Base-by-base conservation (phyloP, 2,113 vertebrate species). In the Rhadina sibilatrix region DNA sequence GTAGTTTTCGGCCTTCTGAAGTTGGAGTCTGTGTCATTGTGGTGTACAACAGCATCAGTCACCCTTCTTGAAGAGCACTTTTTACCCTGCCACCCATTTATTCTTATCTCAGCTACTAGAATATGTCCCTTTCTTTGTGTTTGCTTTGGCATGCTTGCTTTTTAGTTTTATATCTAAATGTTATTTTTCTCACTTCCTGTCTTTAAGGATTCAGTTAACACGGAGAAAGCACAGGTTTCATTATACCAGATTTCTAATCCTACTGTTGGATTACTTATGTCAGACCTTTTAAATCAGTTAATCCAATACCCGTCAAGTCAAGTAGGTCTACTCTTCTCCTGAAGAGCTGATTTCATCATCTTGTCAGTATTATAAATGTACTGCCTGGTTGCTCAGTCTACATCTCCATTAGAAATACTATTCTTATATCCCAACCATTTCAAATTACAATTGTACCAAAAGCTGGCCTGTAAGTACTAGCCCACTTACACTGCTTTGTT, bases 281-380 rank as follows among this genome's bases (percentile, higher is more conserved):
- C 70, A 96, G 53, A 94, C 7, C 35, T 68, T 95, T 87, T 63
- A 88, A 97, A 95, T 52, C 70, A 92, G 59, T 86, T 95, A 97
- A 92, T 80, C 68, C 70, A 90, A 64, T 91, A 85, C 16, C 37
- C 24, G 54, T 94, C 60, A 65, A 91, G 59, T 86, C 81, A 88
- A 94, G 61, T 78, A 84, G 38, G 16, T 77, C 88, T 89, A 24
- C 50, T 90, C 6, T 64, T 96, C 57, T 88, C 70, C 40, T 76
- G 68, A 77, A 93, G 77, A 91, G 71, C 47, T 54, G 80, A 85
- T 90, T 84, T 72, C 68, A 66, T 94, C 38, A 63, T 74, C 33
- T 54, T 71, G 61, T 15, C 28, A 52, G 38, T 75, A 53, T 79
- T 83, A 81, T 47, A 94, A 70, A 54, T 63, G 35, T 6, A 63